These are phyloP conservation scores for Leptinotarsa lineolata DNA, from an alignment of 1,140 invertebrate genomes.

Conservation along the genomic window DNA sequence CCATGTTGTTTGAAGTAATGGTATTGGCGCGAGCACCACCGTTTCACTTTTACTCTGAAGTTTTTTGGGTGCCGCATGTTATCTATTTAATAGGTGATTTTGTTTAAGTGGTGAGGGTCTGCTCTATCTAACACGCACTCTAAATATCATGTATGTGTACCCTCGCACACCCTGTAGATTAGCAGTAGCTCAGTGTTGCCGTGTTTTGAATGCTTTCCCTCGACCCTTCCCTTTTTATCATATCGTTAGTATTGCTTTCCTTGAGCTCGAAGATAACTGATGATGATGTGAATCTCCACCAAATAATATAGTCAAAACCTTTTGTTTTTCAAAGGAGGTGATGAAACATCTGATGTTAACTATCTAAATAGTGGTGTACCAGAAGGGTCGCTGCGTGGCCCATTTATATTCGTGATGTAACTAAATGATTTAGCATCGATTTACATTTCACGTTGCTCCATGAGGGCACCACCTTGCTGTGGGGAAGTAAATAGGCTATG, in stretches of 20 bases:
- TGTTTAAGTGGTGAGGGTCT: constrained; percentile 27
- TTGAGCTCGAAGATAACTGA: not conserved
- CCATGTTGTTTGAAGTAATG: not conserved
- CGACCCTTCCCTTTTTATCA: not conserved
- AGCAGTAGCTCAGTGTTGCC: constrained; percentile 38
- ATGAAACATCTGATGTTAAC: too few species aligned
- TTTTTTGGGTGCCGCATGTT: constrained; percentile 32
- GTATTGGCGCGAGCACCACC: constrained; percentile 39
- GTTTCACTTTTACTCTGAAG: constrained; percentile 27
- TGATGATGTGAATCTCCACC: too few species aligned
- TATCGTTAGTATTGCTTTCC: not conserved
- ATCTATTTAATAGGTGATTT: constrained; percentile 26
- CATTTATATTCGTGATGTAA: too few species aligned
- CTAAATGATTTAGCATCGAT: too few species aligned
- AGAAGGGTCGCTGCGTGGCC: too few species aligned
- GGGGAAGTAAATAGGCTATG: too few species aligned
- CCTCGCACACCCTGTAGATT: constrained; percentile 44
- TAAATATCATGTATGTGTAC: constrained; percentile 37
- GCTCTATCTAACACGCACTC: constrained; percentile 30
- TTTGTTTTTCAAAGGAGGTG: too few species aligned
- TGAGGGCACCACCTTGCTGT: too few species aligned
- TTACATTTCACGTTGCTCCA: too few species aligned
- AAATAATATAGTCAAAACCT: too few species aligned
- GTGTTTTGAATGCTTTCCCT: constrained; percentile 9
- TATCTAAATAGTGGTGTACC: too few species aligned